Evolutionary conservation across 2,888 invertebrate genomes (phyloP).

Genomic region (Steromphala cineraria): DNA sequence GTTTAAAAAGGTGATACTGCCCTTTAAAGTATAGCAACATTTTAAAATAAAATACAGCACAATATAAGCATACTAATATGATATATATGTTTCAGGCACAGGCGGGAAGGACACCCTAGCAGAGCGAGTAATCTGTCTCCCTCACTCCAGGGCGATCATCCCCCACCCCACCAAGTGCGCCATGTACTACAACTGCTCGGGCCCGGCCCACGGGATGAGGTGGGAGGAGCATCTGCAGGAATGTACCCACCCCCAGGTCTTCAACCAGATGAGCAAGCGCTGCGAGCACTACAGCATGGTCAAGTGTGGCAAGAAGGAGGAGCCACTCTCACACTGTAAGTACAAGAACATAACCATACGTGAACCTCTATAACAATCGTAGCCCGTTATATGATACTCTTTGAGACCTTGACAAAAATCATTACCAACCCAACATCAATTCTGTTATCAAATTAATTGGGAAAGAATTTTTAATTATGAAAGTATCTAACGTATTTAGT

Average conservation of each 20-base stretch:
- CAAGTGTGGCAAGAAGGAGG: conserved; percentile 44
- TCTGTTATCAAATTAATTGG: too few species aligned
- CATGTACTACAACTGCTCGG: conserved; percentile 38
- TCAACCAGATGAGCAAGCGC: conserved; percentile 27
- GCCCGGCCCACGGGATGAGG: not conserved
- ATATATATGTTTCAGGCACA: too few species aligned
- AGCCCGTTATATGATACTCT: too few species aligned
- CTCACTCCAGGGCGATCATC: conserved; percentile 1
- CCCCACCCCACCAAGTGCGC: conserved; percentile 36
- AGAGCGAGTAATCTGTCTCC: not conserved
- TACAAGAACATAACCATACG: not conserved
- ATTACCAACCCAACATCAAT: too few species aligned
- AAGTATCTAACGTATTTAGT: too few species aligned
- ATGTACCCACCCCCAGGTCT: conserved; percentile 32
- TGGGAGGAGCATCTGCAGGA: conserved; percentile 29
- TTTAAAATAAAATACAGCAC: too few species aligned
- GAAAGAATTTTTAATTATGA: too few species aligned
- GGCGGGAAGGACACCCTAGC: not conserved
- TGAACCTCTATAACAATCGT: too few species aligned
- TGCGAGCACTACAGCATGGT: conserved; percentile 41
- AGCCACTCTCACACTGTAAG: conserved; percentile 56
- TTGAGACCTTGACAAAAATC: too few species aligned
- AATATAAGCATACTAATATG: too few species aligned
- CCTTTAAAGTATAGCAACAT: too few species aligned
- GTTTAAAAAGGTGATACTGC: too few species aligned